Conservation (phyloP, 2,888 invertebrate genomes). For the Agonopterix heracliana region DNA sequence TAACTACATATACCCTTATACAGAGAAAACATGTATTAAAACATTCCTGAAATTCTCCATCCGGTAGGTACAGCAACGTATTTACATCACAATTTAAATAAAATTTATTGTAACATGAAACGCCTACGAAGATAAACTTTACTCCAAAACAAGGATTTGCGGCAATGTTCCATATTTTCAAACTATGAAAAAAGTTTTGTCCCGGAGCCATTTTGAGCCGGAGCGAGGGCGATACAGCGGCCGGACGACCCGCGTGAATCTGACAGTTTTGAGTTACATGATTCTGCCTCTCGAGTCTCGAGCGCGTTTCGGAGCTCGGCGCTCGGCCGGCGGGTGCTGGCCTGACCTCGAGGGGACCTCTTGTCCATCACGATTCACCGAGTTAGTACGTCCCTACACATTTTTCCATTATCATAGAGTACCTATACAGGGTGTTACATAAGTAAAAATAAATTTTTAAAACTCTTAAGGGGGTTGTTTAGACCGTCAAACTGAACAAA, state of each 20-base stretch:
- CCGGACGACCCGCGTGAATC: constrained; percentile 29
- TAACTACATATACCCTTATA: no score
- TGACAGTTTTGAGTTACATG: constrained; percentile 48
- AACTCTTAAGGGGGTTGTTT: no score
- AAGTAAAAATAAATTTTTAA: no score
- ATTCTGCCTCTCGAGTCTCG: constrained; percentile 3
- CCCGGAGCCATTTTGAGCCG: neutral
- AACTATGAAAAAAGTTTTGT: constrained; percentile 15
- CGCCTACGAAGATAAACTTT: neutral
- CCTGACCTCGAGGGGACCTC: neutral
- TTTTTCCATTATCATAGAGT: no score
- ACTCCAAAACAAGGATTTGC: constrained; percentile 1
- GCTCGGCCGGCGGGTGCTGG: neutral
- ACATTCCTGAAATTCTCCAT: no score
- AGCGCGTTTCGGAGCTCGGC: neutral
- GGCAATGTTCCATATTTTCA: constrained; percentile 6
- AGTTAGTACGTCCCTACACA: no score
- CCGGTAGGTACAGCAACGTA: no score
- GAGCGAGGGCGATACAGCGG: constrained; percentile 11
- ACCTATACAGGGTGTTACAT: no score
- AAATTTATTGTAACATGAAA: neutral
- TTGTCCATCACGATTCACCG: neutral
- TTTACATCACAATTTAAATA: neutral
- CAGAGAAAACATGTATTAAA: no score
- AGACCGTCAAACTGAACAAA: no score